Percentiles rank a stretch among this genome's conserved stretches.
Evolutionary conservation across 2,888 invertebrate species (phyloP).

Genomic region (Baccha elongata): DNA sequence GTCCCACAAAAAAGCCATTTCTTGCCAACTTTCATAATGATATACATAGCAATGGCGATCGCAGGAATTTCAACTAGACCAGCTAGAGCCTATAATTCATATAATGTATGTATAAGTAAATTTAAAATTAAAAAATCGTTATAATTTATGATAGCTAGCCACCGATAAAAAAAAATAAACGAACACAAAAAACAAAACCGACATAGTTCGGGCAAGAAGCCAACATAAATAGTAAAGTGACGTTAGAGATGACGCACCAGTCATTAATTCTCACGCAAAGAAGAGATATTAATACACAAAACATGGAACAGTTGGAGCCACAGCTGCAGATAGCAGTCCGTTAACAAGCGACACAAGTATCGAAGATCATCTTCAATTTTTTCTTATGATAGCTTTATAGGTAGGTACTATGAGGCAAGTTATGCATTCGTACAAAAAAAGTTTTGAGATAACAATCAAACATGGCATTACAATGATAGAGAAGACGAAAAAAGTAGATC

Average conservation of each 20-base stretch:
- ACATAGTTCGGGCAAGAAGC: conserved; percentile 53
- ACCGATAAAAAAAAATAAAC: conserved; percentile 11
- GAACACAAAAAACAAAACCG: conserved; percentile 26
- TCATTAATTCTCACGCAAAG: conserved; percentile 39
- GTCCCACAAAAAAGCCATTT: conserved; percentile 88
- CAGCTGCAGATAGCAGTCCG: too few species aligned
- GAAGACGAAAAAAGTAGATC: too few species aligned
- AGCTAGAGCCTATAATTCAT: conserved; percentile 83
- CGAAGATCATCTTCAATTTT: too few species aligned
- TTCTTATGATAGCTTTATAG: too few species aligned
- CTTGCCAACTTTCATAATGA: conserved; percentile 89
- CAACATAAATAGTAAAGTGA: conserved; percentile 42
- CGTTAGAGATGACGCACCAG: conserved; percentile 39
- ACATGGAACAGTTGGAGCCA: neutral
- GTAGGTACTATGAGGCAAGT: too few species aligned
- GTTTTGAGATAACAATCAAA: too few species aligned
- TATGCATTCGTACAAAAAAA: too few species aligned
- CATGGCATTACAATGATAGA: too few species aligned
- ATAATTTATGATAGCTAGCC: conserved; percentile 44
- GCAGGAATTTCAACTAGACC: conserved; percentile 91
- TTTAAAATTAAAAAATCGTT: neutral
- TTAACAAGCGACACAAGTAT: too few species aligned
- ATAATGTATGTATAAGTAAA: conserved; percentile 1
- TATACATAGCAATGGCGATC: conserved; percentile 88
- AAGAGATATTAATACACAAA: conserved; percentile 21